Evolutionary conservation across 2,888 invertebrate genomes (phyloP).

Genomic region (Schrankia costaestrigalis): DNA sequence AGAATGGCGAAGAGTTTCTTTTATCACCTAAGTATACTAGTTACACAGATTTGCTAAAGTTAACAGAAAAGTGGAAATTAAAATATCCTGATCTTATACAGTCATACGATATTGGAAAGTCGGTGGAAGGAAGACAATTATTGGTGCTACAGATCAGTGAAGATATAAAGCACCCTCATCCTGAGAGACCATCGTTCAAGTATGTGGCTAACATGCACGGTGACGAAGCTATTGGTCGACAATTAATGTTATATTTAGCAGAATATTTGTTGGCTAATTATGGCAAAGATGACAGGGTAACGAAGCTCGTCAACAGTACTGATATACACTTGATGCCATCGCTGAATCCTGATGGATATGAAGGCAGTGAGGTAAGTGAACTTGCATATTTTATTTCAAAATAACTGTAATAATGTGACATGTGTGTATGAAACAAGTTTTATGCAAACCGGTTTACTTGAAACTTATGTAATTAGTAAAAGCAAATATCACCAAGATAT

Average conservation of each 20-base stretch:
- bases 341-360: conserved; percentile 98
- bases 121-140: conserved; percentile 89
- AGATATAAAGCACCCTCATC: conserved; percentile 78
- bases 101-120: conserved; percentile 90
- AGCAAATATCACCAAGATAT: too few species aligned
- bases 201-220: conserved; percentile 98
- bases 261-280: conserved; percentile 91
- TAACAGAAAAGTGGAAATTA: conserved; percentile 81
- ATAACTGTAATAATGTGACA: neutral
- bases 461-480: too few species aligned
- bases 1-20: conserved; percentile 78
- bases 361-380: conserved; percentile 85
- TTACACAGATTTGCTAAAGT: conserved; percentile 85
- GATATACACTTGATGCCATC: conserved; percentile 98
- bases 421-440: too few species aligned
- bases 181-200: conserved; percentile 93
- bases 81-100: conserved; percentile 86
- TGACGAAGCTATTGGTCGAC: conserved; percentile 93
- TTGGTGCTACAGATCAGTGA: conserved; percentile 90
- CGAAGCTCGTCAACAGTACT: conserved; percentile 89
- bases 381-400: neutral
- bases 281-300: conserved; percentile 84
- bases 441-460: too few species aligned
- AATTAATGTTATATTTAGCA: conserved; percentile 90
- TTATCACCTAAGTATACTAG: conserved; percentile 83